Conservation (phyloP, 2,888 invertebrate genomes). For the Aplocera efformata region DNA sequence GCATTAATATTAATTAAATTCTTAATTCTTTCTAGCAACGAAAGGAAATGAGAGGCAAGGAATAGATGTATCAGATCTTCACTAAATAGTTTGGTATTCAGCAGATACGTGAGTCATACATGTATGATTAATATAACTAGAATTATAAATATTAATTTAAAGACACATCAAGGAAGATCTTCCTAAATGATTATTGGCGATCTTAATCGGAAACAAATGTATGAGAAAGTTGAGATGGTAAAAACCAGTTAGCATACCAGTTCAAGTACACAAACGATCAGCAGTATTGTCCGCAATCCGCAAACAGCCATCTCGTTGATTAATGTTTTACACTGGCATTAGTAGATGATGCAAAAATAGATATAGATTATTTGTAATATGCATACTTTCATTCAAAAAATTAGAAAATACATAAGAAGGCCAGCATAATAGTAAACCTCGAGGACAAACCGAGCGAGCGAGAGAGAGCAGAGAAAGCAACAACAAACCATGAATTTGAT, state of each 20-base stretch:
- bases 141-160: too few species aligned
- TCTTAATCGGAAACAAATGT: not conserved
- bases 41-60: too few species aligned
- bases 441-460: too few species aligned
- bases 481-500: too few species aligned
- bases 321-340: conserved; percentile 16
- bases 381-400: conserved; percentile 25
- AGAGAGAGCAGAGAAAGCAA: not conserved
- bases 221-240: conserved; percentile 1
- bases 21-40: too few species aligned
- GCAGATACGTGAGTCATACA: not conserved
- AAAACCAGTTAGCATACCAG: conserved; percentile 48
- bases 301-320: conserved; percentile 67
- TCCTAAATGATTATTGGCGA: not conserved
- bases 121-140: not conserved
- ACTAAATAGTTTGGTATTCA: not conserved
- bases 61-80: too few species aligned
- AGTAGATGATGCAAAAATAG: conserved; percentile 2
- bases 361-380: conserved; percentile 8
- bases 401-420: conserved; percentile 1
- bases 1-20: too few species aligned
- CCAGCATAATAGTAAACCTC: not conserved
- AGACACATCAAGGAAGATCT: too few species aligned
- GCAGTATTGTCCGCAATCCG: conserved; percentile 65
- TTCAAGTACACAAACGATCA: conserved; percentile 71